Conservation (phyloP, 2,888 invertebrate species). For the Anthophora plumipes region DNA sequence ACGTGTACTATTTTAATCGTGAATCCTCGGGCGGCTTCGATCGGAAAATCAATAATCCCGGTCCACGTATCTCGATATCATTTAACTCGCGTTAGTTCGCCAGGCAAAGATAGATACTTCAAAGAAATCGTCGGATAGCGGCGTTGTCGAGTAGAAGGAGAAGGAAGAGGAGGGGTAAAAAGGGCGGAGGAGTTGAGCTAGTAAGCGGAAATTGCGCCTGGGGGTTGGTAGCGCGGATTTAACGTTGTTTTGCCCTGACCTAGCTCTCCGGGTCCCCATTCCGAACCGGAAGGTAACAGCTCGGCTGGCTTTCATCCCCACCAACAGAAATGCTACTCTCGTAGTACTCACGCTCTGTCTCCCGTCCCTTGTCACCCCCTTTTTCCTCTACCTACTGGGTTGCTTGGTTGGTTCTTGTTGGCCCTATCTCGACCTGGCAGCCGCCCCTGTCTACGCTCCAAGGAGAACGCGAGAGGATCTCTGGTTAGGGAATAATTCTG, state of each 20-base stretch:
- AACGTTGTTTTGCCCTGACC: slow-evolving; percentile 77
- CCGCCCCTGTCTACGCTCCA: slow-evolving; percentile 36
- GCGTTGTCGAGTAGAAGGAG: slow-evolving; percentile 32
- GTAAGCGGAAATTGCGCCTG: slow-evolving; percentile 71
- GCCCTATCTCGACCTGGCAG: slow-evolving; percentile 57
- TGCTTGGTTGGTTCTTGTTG: slow-evolving; percentile 49
- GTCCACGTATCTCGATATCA: slow-evolving; percentile 38
- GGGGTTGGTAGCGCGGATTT: slow-evolving; percentile 71
- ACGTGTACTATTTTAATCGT: slow-evolving; percentile 17
- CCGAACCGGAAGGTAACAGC: slow-evolving; percentile 73
- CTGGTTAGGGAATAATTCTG: slow-evolving; percentile 27
- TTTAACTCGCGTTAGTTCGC: slow-evolving; percentile 53
- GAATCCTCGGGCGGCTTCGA: slow-evolving; percentile 17
- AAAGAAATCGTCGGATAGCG: slow-evolving; percentile 59
- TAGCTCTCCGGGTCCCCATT: slow-evolving; percentile 70
- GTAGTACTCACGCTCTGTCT: slow-evolving; percentile 35
- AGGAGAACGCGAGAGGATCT: slow-evolving; percentile 32
- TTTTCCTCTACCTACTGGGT: slow-evolving; percentile 16
- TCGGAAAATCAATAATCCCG: slow-evolving; percentile 48
- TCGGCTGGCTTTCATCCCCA: slow-evolving; percentile 68
- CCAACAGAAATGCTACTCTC: slow-evolving; percentile 48
- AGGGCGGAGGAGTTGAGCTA: slow-evolving; percentile 37
- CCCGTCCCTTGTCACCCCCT: slow-evolving; percentile 5
- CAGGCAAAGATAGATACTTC: slow-evolving; percentile 61
- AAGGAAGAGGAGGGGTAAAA: neutral